Percentiles rank a stretch among this genome's conserved stretches.
Evolutionary conservation across 2,888 invertebrate species (phyloP).

Genomic region (Phengaris arion): DNA sequence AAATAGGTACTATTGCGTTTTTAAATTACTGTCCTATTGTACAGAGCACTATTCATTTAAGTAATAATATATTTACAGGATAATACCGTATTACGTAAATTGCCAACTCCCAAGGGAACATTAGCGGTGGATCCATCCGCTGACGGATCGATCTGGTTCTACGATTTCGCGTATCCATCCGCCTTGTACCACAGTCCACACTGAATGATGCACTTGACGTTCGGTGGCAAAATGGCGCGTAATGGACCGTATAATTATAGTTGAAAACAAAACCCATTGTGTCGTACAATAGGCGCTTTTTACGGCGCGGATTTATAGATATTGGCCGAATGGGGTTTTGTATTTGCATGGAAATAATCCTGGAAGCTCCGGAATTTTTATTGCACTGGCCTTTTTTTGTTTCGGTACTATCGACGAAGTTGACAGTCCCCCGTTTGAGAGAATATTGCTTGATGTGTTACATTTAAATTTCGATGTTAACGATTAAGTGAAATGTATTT

Average conservation of each 20-base stretch:
- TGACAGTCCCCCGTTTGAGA: not conserved
- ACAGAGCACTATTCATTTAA: too few relatives aligned
- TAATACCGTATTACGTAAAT: too few relatives aligned
- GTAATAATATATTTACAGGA: too few relatives aligned
- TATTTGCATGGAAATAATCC: conserved; percentile 18
- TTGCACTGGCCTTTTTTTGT: not conserved
- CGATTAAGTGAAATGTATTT: too few relatives aligned
- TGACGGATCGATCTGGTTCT: not conserved
- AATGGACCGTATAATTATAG: conserved; percentile 23
- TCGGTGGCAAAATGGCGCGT: not conserved
- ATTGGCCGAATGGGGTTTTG: not conserved
- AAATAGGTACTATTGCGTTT: too few relatives aligned
- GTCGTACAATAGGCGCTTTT: conserved; percentile 10
- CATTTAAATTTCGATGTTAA: too few relatives aligned
- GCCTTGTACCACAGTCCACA: too few relatives aligned
- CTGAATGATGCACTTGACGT: conserved; percentile 3
- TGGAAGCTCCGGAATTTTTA: not conserved
- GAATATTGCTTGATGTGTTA: not conserved
- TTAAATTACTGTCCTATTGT: too few relatives aligned
- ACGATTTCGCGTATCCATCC: too few relatives aligned
- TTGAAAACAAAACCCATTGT: conserved; percentile 17
- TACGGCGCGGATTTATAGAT: conserved; percentile 12
- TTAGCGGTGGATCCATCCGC: not conserved
- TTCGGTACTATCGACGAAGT: not conserved
- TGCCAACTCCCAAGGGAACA: too few relatives aligned